Conservation (phyloP, 1,140 invertebrate genomes). For the Watersipora subatra region DNA sequence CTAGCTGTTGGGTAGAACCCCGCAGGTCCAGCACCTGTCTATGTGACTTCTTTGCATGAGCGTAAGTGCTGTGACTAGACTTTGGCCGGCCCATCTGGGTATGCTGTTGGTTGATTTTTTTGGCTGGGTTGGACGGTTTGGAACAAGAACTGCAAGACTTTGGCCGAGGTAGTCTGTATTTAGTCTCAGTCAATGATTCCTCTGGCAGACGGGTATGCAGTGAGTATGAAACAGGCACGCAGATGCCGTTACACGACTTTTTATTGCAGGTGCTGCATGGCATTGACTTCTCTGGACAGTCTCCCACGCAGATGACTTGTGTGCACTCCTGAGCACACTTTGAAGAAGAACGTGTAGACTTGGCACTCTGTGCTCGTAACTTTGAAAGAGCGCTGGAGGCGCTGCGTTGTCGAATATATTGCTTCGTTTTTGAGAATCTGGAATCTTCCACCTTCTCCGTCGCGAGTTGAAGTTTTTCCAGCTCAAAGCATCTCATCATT, state of each 20-base stretch:
- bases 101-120: not conserved
- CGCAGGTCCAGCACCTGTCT: not conserved
- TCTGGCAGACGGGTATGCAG: not conserved
- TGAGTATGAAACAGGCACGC: not conserved
- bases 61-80: not conserved
- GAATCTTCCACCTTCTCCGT: not conserved
- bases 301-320: not conserved
- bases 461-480: not conserved
- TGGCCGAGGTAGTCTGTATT: not conserved
- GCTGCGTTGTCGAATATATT: not conserved
- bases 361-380: not conserved
- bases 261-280: not conserved
- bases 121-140: not conserved
- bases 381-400: not conserved
- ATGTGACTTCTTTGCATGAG: not conserved
- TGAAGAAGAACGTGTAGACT: not conserved
- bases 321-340: not conserved
- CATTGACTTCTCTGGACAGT: not conserved
- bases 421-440: not conserved
- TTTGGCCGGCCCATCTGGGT: not conserved
- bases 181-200: not conserved
- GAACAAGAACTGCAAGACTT: not conserved
- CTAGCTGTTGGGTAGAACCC: not conserved
- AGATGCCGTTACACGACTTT: not conserved
- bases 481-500: not conserved